Percentiles rank a stretch among this genome's conserved stretches.
phyloP scores from a whole-genome alignment of 2,113 vertebrate species.

The Pyrgilauda ruficollis region DNA sequence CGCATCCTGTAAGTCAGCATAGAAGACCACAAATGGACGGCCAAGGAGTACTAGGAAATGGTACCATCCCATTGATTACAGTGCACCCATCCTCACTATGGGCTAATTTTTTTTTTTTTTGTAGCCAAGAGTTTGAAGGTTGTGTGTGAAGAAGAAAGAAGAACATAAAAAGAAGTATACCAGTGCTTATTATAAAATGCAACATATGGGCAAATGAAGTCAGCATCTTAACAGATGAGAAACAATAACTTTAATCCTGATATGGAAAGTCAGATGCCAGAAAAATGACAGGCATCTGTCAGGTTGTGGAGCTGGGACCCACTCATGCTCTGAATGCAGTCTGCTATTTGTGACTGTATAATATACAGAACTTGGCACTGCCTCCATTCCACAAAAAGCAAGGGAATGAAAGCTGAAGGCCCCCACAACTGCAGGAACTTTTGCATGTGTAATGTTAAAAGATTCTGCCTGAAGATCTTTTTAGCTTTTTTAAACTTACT shows the following conservation, averaged over 20 bases:
- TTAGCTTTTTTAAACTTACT: not conserved
- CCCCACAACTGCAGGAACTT: not conserved
- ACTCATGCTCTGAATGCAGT: not conserved
- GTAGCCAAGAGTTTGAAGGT: not conserved
- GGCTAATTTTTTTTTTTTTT: not conserved
- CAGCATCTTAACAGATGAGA: not conserved
- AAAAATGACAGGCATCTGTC: not conserved
- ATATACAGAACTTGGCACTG: not conserved
- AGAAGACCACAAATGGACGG: accelerated
- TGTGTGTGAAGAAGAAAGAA: not conserved
- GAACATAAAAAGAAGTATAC: not conserved
- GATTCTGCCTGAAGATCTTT: not conserved
- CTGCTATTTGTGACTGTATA: not conserved
- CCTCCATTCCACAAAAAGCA: not conserved
- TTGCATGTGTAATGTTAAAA: not conserved
- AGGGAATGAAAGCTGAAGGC: not conserved
- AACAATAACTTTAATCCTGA: not conserved
- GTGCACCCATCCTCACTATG: not conserved
- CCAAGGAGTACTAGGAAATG: not conserved
- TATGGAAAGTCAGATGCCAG: not conserved
- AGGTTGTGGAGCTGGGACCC: not conserved
- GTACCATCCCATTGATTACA: not conserved
- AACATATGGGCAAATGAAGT: not conserved
- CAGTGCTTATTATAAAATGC: not conserved
- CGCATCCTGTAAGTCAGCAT: not conserved